Conservation (phyloP, 2,113 vertebrate genomes). For the Petroica traversi region DNA sequence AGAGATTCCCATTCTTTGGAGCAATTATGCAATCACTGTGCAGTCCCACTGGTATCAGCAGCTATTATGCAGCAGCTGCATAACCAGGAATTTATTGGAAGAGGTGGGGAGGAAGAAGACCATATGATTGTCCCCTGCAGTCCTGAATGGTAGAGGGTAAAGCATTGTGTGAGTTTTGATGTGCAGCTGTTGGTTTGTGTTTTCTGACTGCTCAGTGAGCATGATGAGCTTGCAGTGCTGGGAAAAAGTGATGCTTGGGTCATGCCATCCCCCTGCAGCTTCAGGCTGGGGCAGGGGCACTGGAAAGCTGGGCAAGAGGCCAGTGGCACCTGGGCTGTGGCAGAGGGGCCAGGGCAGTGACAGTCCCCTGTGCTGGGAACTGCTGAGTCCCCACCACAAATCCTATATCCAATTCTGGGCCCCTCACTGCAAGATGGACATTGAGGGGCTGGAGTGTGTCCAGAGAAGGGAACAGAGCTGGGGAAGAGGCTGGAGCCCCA, state of each 20-base stretch:
- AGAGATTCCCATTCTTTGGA: background rate
- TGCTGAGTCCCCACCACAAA: fast-evolving
- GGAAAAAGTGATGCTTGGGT: background rate
- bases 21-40: background rate
- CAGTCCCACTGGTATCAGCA: background rate
- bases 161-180: background rate
- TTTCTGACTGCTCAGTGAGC: background rate
- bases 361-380: background rate
- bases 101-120: background rate
- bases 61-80: conserved; percentile 37
- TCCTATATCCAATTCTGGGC: background rate
- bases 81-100: background rate
- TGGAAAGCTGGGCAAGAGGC: background rate
- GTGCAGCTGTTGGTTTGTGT: background rate
- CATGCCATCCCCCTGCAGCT: background rate
- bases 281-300: background rate
- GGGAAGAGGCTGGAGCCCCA: background rate
- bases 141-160: background rate
- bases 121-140: background rate
- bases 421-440: fast-evolving
- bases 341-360: background rate
- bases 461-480: fast-evolving
- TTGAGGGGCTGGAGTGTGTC: fast-evolving
- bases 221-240: fast-evolving
- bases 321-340: background rate